Evolutionary conservation across 2,888 invertebrate species (phyloP), one percentile per base, ranked within the genome.

Genomic region (Hecatera dysodea): DNA sequence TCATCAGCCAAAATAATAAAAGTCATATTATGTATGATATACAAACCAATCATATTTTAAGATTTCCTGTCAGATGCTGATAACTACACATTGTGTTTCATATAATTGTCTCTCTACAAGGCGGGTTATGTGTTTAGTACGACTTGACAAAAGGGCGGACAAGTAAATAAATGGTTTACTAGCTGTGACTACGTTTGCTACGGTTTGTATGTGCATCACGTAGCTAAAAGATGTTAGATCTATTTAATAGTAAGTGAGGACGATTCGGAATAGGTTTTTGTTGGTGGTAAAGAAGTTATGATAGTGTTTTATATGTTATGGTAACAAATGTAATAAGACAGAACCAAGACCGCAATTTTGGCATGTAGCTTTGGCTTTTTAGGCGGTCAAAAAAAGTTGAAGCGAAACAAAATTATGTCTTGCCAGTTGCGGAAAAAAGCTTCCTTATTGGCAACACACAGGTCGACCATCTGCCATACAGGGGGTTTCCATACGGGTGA

Each of bases 1-100:
- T 72, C 27, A 46, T 72, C 12, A 44, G 62, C 56, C 62, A 62
- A 68, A 67, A 60, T 55, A 61, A 68, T 42, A 61, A 42, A 68
- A 48, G 65, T 44, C 64, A 56, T 36, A 36, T 56, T 36, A 36
- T 56, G 15, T 56, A 56, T 22, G 22, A 56, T 36, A 22, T 3
- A 57, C 75, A 66, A 84, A 86, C 84, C 80, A 88, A 85, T 84
- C 76, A 75, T 68, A 57, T 79, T 75, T 72, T 44, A 69, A 78
- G 79, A 83, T 83, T 85, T 84, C 84, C 82, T 81, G 77, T 70
- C 80, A 80, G 65, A 70, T 59, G 52, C 62, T 77, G 61, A 64
- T 86, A 84, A 88, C 67, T 83, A 72, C 85, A 86, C 76, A 90
- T 90, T 88, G 90, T 88, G n/a, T 81, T 82, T 78, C 79, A 81